Evolutionary conservation across 2,113 vertebrate genomes (phyloP).

Genomic region (Labrus mixtus): DNA sequence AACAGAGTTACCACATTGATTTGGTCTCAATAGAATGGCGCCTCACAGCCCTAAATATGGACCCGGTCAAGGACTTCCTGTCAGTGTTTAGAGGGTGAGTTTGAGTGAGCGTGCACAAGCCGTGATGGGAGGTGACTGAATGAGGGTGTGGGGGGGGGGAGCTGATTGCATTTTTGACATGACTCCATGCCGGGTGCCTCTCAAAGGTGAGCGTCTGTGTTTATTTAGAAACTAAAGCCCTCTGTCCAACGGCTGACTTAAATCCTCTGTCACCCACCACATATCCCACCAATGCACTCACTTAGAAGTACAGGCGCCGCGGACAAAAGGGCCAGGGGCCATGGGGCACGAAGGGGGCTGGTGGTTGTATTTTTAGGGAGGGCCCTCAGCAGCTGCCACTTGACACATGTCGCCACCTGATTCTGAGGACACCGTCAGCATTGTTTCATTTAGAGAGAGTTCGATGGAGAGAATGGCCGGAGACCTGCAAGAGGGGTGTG

Average conservation of each 20-base stretch:
- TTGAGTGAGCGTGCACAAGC: slow-evolving; percentile 37
- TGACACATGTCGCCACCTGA: slow-evolving; percentile 81
- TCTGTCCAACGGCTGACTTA: slow-evolving; percentile 69
- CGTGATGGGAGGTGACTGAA: slow-evolving; percentile 35
- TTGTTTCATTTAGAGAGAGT: slow-evolving; percentile 78
- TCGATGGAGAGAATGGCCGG: slow-evolving; percentile 55
- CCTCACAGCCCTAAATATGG: slow-evolving; percentile 73
- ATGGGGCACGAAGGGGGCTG: slow-evolving; percentile 53
- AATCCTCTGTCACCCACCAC: slow-evolving; percentile 80
- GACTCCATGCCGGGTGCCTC: slow-evolving; percentile 61
- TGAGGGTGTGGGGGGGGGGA: slow-evolving; percentile 30
- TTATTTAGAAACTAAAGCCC: slow-evolving; percentile 81
- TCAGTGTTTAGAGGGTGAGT: slow-evolving; percentile 63
- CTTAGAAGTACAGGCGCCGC: slow-evolving; percentile 78
- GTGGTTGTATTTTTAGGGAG: slow-evolving; percentile 81
- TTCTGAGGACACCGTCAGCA: slow-evolving; percentile 77
- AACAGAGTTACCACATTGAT: slow-evolving; percentile 61
- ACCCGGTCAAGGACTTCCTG: slow-evolving; percentile 72
- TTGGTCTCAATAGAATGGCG: slow-evolving; percentile 58
- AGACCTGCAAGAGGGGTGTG: slow-evolving; percentile 38
- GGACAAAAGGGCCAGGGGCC: slow-evolving; percentile 79
- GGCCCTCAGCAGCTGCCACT: slow-evolving; percentile 77
- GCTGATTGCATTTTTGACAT: slow-evolving; percentile 66
- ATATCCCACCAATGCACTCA: slow-evolving; percentile 78
- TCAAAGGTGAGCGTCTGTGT: slow-evolving; percentile 80